phyloP scores from a whole-genome alignment of 2,113 vertebrate species.

The Myotis yumanensis region DNA sequence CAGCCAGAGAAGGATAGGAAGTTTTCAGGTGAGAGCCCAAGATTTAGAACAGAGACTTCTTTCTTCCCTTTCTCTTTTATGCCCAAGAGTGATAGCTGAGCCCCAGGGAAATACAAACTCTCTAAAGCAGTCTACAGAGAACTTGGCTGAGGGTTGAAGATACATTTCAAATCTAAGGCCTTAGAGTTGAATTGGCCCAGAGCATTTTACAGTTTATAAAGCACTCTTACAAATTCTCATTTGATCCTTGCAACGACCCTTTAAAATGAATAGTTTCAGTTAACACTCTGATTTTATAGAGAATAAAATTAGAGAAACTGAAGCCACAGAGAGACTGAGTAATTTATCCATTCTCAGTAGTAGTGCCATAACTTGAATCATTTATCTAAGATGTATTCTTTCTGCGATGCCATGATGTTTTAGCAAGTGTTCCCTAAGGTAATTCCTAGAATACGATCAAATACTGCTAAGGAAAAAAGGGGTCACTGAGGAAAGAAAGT shows the following conservation, averaged over 20 bases:
- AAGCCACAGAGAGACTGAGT: neutral
- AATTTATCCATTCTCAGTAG: neutral
- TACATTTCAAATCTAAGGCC: slow-evolving; percentile 9
- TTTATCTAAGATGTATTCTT: slow-evolving; percentile 37
- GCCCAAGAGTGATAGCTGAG: neutral
- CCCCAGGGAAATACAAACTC: neutral
- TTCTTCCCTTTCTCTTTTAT: neutral
- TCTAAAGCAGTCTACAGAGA: neutral
- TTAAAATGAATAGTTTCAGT: slow-evolving; percentile 43
- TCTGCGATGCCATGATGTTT: neutral
- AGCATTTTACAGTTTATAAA: slow-evolving; percentile 34
- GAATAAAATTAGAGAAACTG: neutral
- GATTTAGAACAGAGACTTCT: neutral
- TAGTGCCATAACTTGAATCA: neutral
- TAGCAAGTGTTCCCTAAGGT: neutral
- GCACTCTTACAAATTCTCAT: slow-evolving; percentile 17
- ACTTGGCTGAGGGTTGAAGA: neutral
- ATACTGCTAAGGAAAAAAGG: neutral
- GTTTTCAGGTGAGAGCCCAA: neutral
- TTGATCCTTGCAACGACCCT: neutral
- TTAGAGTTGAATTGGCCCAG: neutral
- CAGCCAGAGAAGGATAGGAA: neutral
- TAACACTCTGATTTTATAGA: neutral
- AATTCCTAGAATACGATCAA: slow-evolving; percentile 31
- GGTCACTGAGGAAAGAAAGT: neutral